Evolutionary conservation across 2,888 invertebrate genomes (phyloP).

Genomic region (Polyommatus icarus): DNA sequence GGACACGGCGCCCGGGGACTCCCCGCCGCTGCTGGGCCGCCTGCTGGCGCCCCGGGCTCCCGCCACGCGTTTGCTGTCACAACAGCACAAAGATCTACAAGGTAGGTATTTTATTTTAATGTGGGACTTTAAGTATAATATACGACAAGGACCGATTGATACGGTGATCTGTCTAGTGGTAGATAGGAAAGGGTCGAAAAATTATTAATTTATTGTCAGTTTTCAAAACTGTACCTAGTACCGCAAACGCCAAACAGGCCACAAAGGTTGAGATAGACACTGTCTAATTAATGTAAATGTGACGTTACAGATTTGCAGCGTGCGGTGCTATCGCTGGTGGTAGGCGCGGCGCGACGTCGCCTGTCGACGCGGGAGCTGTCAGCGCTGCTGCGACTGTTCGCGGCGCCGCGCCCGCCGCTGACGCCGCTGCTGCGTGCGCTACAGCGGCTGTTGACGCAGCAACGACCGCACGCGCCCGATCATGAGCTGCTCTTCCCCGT

Average conservation of each 20-base stretch:
- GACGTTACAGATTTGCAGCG: conserved; percentile 80
- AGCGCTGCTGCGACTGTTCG: conserved; percentile 81
- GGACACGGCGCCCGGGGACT: conserved; percentile 38
- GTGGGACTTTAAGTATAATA: neutral
- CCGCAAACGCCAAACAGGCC: no score
- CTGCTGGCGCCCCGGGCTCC: conserved; percentile 47
- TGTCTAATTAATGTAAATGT: neutral
- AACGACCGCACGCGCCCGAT: conserved; percentile 71
- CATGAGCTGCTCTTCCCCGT: conserved; percentile 78
- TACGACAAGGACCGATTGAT: no score
- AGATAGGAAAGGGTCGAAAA: neutral
- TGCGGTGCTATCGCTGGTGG: conserved; percentile 83
- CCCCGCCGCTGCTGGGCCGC: conserved; percentile 43
- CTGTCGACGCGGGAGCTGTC: conserved; percentile 78
- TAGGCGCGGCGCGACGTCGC: conserved; percentile 74
- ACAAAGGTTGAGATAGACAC: no score
- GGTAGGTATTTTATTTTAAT: neutral
- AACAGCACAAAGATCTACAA: conserved; percentile 32
- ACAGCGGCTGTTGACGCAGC: conserved; percentile 62
- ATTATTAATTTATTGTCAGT: no score
- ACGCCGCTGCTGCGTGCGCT: conserved; percentile 70
- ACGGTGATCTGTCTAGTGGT: neutral
- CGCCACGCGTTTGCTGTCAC: conserved; percentile 54
- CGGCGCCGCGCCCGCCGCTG: conserved; percentile 79
- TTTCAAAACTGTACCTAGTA: no score